A percentile compares a stretch with the other conserved stretches of the same genome.
Evolutionary conservation across 64 coral and sea anemone genomes (phyloP).

Genomic region (Stylophora pistillata): DNA sequence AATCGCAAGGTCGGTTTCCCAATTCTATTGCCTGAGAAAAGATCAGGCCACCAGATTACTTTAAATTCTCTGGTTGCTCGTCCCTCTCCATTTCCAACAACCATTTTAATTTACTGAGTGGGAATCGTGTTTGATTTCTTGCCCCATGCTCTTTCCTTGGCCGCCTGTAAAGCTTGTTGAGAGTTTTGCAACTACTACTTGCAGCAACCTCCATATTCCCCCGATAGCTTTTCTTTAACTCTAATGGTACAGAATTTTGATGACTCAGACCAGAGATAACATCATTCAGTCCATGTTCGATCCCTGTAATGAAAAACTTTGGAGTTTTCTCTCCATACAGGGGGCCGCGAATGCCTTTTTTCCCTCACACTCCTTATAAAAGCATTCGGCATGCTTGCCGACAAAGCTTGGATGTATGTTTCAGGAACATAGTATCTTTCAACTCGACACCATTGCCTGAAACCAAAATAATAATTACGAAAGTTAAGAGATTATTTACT

Average conservation of each 20-base stretch:
- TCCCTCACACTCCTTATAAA: no score
- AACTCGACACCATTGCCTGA: conserved; percentile 64
- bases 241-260: background rate
- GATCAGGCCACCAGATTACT: conserved; percentile 54
- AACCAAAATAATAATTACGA: background rate
- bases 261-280: conserved; percentile 29
- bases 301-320: conserved; percentile 19
- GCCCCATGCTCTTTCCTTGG: no score
- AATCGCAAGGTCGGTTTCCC: conserved; percentile 53
- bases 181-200: background rate
- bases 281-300: conserved; percentile 40
- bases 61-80: conserved; percentile 68
- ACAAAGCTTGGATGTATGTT: conserved; percentile 23
- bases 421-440: conserved; percentile 58
- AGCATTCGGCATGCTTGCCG: no score
- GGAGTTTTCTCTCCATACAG: no score
- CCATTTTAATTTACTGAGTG: no score
- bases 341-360: no score
- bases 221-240: conserved; percentile 41
- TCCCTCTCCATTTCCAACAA: conserved; percentile 39
- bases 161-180: conserved; percentile 1
- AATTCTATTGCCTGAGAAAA: conserved; percentile 43
- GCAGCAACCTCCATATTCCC: conserved; percentile 23
- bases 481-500: background rate
- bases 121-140: no score